Conservation (phyloP, 2,113 vertebrate genomes). For the Austrofundulus limnaeus region DNA sequence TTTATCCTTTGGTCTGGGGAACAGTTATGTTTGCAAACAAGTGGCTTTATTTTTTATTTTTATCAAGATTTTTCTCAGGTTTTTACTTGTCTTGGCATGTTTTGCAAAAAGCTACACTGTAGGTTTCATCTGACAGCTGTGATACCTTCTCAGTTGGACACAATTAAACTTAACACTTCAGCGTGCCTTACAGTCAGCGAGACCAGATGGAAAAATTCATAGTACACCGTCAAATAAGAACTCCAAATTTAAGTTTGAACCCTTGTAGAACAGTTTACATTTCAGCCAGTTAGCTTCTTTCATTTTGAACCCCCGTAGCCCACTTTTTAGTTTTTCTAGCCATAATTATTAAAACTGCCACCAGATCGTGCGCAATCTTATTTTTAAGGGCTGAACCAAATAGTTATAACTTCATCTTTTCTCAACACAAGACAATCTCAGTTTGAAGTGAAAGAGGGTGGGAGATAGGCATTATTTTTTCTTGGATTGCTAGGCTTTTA, state of each 20-base stretch:
- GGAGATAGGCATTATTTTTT: too few relatives aligned
- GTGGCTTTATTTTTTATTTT: constrained; percentile 58
- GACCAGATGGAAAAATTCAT: constrained; percentile 27
- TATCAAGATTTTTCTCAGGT: constrained; percentile 52
- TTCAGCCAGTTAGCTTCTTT: too few relatives aligned
- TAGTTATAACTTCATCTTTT: too few relatives aligned
- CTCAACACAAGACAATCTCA: too few relatives aligned
- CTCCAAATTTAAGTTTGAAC: background rate
- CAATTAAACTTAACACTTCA: constrained; percentile 2
- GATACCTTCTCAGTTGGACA: constrained; percentile 1
- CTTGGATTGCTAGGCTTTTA: too few relatives aligned
- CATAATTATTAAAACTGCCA: too few relatives aligned
- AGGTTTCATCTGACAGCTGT: constrained; percentile 41
- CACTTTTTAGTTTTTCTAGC: too few relatives aligned
- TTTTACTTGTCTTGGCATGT: constrained; percentile 45
- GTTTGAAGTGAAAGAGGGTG: too few relatives aligned
- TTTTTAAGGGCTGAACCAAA: too few relatives aligned
- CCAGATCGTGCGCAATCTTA: too few relatives aligned
- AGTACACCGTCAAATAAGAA: background rate
- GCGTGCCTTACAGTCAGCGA: constrained; percentile 18
- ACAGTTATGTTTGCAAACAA: constrained; percentile 41
- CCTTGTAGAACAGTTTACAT: background rate
- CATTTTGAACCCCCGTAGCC: too few relatives aligned
- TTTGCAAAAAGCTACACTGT: constrained; percentile 7
- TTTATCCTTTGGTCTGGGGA: constrained; percentile 62